phyloP scores from a whole-genome alignment of 2,113 vertebrate genomes.

The Cephalopterus ornatus region DNA sequence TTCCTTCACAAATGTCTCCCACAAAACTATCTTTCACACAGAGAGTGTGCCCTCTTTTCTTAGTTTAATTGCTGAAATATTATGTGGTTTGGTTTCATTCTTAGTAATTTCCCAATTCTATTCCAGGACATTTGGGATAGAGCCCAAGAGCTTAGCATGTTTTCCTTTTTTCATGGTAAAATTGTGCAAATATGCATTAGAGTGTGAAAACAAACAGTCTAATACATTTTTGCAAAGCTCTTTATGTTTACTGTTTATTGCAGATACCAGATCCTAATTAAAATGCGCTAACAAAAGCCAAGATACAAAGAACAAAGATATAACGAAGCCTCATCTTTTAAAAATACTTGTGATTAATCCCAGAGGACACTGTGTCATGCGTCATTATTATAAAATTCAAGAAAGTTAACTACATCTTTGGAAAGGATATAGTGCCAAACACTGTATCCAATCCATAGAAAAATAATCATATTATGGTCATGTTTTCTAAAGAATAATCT shows the following conservation, averaged over 20 bases:
- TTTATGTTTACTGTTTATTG: slow-evolving; percentile 90
- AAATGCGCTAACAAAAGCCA: slow-evolving; percentile 87
- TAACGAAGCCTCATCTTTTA: slow-evolving; percentile 78
- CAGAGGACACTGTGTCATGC: slow-evolving; percentile 60
- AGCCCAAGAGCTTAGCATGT: slow-evolving; percentile 89
- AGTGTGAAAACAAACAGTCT: slow-evolving; percentile 89
- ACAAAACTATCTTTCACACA: slow-evolving; percentile 66
- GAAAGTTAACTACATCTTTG: slow-evolving; percentile 52
- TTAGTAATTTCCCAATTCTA: slow-evolving; percentile 83
- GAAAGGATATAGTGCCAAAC: slow-evolving; percentile 21
- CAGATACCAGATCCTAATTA: slow-evolving; percentile 89
- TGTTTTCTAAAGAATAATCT: slow-evolving; percentile 53
- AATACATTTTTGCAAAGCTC: slow-evolving; percentile 90
- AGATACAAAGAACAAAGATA: slow-evolving; percentile 86
- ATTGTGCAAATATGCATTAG: slow-evolving; percentile 90
- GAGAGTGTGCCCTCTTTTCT: slow-evolving; percentile 76
- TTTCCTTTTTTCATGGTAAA: slow-evolving; percentile 89
- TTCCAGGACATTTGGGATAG: slow-evolving; percentile 87
- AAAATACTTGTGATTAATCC: slow-evolving; percentile 83
- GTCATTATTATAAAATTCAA: slow-evolving; percentile 63
- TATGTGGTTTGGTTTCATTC: slow-evolving; percentile 82
- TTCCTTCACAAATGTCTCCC: slow-evolving; percentile 60
- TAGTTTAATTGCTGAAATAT: slow-evolving; percentile 84
- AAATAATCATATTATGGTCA: slow-evolving; percentile 28
- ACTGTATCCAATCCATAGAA: slow-evolving; percentile 30